A percentile compares a stretch with the other conserved stretches of the same genome.
These are phyloP conservation scores for Oreamnos americanus DNA, from an alignment of 2,113 vertebrate species.

Conservation along the genomic window DNA sequence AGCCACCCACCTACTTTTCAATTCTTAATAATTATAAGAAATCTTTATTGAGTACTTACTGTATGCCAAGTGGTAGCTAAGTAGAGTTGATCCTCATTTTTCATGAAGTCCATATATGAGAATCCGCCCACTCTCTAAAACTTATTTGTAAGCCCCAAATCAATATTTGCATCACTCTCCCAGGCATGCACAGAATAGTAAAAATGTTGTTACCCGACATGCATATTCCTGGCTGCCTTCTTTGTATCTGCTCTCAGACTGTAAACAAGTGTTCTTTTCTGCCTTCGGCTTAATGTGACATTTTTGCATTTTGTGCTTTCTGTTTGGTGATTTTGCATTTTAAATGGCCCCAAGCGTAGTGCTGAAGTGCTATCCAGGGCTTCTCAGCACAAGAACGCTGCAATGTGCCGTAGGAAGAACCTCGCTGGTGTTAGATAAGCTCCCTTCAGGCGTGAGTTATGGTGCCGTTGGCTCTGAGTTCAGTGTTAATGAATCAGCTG, in stretches of 20 bases:
- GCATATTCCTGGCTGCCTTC: neutral
- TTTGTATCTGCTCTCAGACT: neutral
- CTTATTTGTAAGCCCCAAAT: neutral
- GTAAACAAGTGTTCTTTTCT: neutral
- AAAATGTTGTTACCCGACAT: neutral
- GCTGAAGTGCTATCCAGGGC: neutral
- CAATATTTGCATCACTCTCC: neutral
- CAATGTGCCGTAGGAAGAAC: neutral
- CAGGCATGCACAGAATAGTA: neutral
- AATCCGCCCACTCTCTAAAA: neutral
- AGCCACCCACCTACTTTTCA: neutral
- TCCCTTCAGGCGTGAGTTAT: neutral
- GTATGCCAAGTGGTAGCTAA: neutral
- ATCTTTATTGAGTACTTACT: neutral
- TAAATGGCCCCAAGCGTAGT: neutral
- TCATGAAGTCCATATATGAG: neutral
- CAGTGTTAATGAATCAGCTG: neutral
- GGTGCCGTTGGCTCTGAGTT: neutral
- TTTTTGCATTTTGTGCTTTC: neutral
- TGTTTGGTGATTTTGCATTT: neutral
- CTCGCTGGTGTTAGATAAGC: neutral
- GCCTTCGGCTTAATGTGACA: neutral
- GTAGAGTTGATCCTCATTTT: neutral
- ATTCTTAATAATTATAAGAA: neutral
- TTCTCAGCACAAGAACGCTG: neutral